phyloP scores from a whole-genome alignment of 2,797 vertebrate species.

The Coccyzus lansbergi region DNA sequence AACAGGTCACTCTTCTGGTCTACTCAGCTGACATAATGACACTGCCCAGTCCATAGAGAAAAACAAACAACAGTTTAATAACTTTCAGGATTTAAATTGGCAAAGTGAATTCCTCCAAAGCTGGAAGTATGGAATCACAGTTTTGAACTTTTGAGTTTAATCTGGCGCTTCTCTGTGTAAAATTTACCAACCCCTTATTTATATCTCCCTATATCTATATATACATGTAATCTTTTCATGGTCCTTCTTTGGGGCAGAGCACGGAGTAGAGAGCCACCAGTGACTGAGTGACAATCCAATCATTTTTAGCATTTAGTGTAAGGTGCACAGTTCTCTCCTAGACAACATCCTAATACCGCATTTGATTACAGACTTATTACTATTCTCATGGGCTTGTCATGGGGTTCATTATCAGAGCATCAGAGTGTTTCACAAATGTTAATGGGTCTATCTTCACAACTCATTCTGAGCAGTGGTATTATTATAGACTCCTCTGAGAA shows the following conservation, averaged over 20 bases:
- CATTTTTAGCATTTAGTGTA: background rate
- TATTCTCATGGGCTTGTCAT: background rate
- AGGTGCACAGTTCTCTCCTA: background rate
- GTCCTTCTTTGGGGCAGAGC: background rate
- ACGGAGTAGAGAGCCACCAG: background rate
- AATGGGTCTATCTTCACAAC: background rate
- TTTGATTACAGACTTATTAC: conserved; percentile 23
- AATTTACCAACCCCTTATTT: background rate
- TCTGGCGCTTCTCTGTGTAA: background rate
- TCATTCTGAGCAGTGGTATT: background rate
- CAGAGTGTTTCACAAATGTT: background rate
- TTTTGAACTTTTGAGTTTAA: background rate
- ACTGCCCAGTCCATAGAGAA: background rate
- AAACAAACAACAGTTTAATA: background rate
- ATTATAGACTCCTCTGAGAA: background rate
- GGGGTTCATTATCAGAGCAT: background rate
- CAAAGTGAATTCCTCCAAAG: background rate
- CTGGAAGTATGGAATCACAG: background rate
- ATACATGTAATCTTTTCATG: accelerated
- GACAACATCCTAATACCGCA: background rate
- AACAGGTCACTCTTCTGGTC: background rate
- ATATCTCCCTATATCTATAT: background rate
- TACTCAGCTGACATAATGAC: background rate
- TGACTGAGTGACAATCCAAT: background rate
- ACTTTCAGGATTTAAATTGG: background rate